phyloP scores from a whole-genome alignment of 2,113 vertebrate genomes.

The Oophaga pumilio region DNA sequence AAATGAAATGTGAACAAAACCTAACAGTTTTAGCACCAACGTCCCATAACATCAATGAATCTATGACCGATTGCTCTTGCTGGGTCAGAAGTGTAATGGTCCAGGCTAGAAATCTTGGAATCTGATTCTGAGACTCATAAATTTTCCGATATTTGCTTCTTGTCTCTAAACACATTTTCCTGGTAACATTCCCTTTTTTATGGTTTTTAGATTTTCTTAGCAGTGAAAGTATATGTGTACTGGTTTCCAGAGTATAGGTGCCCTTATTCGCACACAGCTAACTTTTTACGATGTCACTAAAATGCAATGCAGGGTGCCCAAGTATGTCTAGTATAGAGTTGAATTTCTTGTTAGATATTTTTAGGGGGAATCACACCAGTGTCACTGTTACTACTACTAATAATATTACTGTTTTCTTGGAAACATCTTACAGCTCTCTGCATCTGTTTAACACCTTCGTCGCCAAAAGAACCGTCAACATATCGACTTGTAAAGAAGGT shows the following conservation, averaged over 20 bases:
- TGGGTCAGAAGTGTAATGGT: no score
- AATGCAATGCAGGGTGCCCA: constrained; percentile 31
- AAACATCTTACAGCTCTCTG: constrained; percentile 31
- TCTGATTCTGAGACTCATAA: no score
- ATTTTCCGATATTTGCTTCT: neutral
- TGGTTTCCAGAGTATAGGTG: neutral
- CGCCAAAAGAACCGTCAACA: constrained; percentile 37
- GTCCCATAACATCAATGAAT: no score
- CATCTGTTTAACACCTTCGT: constrained; percentile 50
- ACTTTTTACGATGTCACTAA: constrained; percentile 37
- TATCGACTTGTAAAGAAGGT: constrained; percentile 45
- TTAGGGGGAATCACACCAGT: constrained; percentile 50
- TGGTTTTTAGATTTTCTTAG: neutral
- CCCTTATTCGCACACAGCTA: constrained; percentile 17
- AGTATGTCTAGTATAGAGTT: constrained; percentile 45
- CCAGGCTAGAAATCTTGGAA: no score
- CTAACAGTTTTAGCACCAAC: no score
- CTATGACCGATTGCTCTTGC: no score
- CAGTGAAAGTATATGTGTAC: neutral
- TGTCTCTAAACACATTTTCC: neutral
- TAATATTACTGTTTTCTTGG: constrained; percentile 55
- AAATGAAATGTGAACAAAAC: no score
- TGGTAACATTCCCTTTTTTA: neutral
- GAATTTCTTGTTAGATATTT: constrained; percentile 56
- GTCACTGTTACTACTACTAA: constrained; percentile 48